Base-by-base conservation (phyloP, 2,888 invertebrate species). In the Oxycera nigricornis region DNA sequence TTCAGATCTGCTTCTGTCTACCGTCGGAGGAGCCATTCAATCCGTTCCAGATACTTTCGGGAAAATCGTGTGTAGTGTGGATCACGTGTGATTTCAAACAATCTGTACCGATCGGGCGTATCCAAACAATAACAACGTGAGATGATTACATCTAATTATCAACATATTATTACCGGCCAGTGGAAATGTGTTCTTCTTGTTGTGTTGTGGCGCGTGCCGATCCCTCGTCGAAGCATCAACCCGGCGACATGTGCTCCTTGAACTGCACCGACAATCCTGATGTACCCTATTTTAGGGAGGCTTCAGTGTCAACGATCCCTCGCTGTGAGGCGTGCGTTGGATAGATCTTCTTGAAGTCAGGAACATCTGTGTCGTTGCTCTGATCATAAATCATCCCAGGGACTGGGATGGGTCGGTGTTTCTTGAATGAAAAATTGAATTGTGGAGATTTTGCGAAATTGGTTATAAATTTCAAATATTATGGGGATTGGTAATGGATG, bases 251-350 rank as follows among this genome's bases (percentile, higher is more conserved):
- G 46, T 46, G 46, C 46, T 46, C 46, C 46, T 11, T 46, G 46
- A 46, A 14, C 3, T 11, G 14, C 4, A n/a, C 14, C 4, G 62
- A 39, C 20, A 20, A 17, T 31, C 31, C 4, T 39, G 39, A 24
- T 39, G 39, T 30, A 22, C 41, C 65, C 65, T 65, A 65, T 65
- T 65, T 65, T 65, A 65, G 41, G 65, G 65, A 39, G 22, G 22
- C 41, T 35, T 65, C 39, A 62, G 65, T 65, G 65, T 65, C 65
- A 65, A 65, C 65, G 65, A 65, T 65, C 65, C 65, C 65, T 65
- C 41, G 24, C 41, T 41, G 39, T 39, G 24, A 41, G 41, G 65
- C 65, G 22, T 11, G 22, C 65, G 65, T 24, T 4, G 24, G 14
- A 55, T 14, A 50, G 55, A 22, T 24, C 20, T 24, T 55, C 28